Conservation (phyloP, 2,797 vertebrate species). For the Aythya fuligula region DNA sequence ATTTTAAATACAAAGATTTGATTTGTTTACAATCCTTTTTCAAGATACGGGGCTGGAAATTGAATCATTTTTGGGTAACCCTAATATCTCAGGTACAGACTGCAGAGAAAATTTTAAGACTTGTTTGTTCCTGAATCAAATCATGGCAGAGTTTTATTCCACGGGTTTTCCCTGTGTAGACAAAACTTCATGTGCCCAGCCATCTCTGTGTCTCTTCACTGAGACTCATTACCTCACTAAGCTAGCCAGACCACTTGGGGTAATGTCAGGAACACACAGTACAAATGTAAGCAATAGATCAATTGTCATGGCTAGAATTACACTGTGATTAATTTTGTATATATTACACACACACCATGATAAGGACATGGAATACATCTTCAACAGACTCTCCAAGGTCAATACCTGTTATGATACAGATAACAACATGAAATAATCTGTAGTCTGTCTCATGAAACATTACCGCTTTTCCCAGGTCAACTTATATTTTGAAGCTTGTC, state of each 20-base stretch:
- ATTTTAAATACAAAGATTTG: background rate
- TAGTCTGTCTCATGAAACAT: background rate
- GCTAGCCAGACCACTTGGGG: background rate
- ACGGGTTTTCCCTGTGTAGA: background rate
- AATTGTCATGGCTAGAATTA: background rate
- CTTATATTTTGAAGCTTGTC: background rate
- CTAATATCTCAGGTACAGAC: background rate
- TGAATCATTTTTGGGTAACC: background rate
- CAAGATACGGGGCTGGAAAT: background rate
- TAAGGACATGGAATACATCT: background rate
- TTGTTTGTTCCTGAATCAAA: conserved; percentile 1
- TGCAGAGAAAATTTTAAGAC: background rate
- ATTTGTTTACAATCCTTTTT: background rate
- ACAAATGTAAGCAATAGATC: background rate
- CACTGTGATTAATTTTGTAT: background rate
- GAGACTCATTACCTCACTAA: background rate
- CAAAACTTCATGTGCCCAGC: background rate
- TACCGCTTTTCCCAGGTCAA: background rate
- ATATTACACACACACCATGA: background rate
- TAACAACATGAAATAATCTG: background rate
- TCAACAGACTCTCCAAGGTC: background rate
- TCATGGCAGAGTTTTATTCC: background rate
- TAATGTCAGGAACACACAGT: background rate
- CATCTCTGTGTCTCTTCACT: conserved; percentile 4
- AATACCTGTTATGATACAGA: background rate